Evolutionary conservation across 2,797 vertebrate species (phyloP).

Genomic region (Sternarchorhynchus goeldii): DNA sequence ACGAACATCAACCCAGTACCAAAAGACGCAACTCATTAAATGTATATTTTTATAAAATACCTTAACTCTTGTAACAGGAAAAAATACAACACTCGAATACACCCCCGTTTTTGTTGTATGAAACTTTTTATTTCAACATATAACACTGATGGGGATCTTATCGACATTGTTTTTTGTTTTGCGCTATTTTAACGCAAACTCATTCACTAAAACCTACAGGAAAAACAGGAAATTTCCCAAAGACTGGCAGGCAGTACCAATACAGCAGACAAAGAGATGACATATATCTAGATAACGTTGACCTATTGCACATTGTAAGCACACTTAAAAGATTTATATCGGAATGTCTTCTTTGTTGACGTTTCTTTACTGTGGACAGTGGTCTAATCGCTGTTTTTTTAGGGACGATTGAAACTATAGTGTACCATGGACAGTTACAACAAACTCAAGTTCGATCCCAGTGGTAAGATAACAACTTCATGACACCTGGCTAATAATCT

Average conservation of each 20-base stretch:
- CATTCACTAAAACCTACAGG: too few species aligned
- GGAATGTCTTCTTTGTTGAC: not conserved
- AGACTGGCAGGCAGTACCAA: not conserved
- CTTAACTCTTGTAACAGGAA: too few species aligned
- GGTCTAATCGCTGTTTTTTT: not conserved
- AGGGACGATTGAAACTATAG: not conserved
- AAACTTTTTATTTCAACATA: not conserved
- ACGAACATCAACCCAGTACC: not conserved
- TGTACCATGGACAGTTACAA: constrained; percentile 59
- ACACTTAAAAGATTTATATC: not conserved
- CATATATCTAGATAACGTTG: too few species aligned
- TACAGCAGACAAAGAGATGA: too few species aligned
- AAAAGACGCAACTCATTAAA: constrained; percentile 11
- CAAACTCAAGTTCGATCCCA: constrained; percentile 70
- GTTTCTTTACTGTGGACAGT: not conserved
- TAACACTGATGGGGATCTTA: not conserved
- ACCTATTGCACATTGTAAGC: not conserved
- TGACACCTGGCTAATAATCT: too few species aligned
- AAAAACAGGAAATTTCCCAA: not conserved
- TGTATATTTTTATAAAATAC: too few species aligned
- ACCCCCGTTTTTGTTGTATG: too few species aligned
- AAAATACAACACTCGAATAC: too few species aligned
- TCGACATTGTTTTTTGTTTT: not conserved
- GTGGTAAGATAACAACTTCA: constrained; percentile 62
- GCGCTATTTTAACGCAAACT: constrained; percentile 17